Evolutionary conservation across 2,797 vertebrate species (phyloP).

Genomic region (Rhinophrynus dorsalis): DNA sequence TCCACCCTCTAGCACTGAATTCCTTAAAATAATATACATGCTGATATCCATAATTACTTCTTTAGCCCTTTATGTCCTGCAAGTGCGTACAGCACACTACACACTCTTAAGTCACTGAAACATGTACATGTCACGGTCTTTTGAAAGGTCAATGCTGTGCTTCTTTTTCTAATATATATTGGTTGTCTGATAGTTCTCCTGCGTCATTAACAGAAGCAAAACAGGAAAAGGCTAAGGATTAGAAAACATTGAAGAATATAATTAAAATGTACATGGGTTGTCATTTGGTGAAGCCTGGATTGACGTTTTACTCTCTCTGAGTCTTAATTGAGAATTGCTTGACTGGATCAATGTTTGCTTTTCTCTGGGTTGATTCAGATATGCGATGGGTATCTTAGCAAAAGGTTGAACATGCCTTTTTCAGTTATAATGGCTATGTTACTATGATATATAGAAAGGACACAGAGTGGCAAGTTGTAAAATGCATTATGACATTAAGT

Average conservation of each 20-base stretch:
- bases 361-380: background rate
- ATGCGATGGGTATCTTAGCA: background rate
- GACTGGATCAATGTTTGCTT: conserved; percentile 8
- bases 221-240: background rate
- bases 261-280: conserved; percentile 5
- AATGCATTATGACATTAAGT: background rate
- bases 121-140: too few species aligned
- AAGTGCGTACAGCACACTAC: too few species aligned
- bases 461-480: background rate
- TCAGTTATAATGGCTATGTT: conserved; percentile 12
- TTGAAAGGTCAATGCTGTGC: too few species aligned
- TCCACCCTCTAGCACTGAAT: too few species aligned
- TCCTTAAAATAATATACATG: too few species aligned
- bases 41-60: too few species aligned
- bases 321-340: conserved; percentile 5
- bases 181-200: too few species aligned
- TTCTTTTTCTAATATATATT: too few species aligned
- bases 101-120: too few species aligned
- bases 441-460: conserved; percentile 1
- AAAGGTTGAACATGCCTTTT: background rate
- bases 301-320: background rate
- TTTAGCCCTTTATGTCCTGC: too few species aligned
- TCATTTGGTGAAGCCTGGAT: background rate
- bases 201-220: too few species aligned
- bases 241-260: background rate